Conservation (phyloP, 2,888 invertebrate genomes). For the Caenorhabditis japonica region DNA sequence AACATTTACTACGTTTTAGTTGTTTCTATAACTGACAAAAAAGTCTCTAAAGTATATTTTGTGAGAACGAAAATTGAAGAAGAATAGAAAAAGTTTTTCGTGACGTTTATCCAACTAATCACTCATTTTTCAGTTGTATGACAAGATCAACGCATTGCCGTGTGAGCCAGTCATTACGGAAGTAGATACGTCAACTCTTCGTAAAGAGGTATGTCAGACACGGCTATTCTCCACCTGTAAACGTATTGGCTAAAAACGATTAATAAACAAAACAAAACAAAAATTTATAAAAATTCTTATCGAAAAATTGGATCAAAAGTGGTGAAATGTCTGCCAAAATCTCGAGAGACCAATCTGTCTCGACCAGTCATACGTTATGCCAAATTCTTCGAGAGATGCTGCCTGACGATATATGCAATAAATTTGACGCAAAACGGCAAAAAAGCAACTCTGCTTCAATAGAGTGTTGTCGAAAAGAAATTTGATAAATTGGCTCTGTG, state of each 20-base stretch:
- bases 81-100: neutral
- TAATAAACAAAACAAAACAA: too few relatives aligned
- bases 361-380: neutral
- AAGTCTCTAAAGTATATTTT: neutral
- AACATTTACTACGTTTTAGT: constrained; percentile 18
- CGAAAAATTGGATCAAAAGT: constrained; percentile 33
- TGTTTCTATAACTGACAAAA: neutral
- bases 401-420: constrained; percentile 26
- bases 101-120: constrained; percentile 24
- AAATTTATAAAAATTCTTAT: too few relatives aligned
- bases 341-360: constrained; percentile 39
- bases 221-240: constrained; percentile 20
- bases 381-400: too few relatives aligned
- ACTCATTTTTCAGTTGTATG: constrained; percentile 76
- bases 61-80: neutral
- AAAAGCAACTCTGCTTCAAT: constrained; percentile 18
- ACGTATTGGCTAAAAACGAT: too few relatives aligned
- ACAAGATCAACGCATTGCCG: constrained; percentile 72
- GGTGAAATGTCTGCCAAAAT: constrained; percentile 37
- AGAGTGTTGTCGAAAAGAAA: constrained; percentile 21
- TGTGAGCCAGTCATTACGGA: constrained; percentile 68
- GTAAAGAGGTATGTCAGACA: constrained; percentile 66
- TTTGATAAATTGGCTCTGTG: constrained; percentile 43
- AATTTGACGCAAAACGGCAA: constrained; percentile 37
- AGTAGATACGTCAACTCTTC: constrained; percentile 66